A percentile compares a stretch with the other conserved stretches of the same genome.
phyloP scores from a whole-genome alignment of 2,888 invertebrate genomes.

The Caenorhabditis becei region DNA sequence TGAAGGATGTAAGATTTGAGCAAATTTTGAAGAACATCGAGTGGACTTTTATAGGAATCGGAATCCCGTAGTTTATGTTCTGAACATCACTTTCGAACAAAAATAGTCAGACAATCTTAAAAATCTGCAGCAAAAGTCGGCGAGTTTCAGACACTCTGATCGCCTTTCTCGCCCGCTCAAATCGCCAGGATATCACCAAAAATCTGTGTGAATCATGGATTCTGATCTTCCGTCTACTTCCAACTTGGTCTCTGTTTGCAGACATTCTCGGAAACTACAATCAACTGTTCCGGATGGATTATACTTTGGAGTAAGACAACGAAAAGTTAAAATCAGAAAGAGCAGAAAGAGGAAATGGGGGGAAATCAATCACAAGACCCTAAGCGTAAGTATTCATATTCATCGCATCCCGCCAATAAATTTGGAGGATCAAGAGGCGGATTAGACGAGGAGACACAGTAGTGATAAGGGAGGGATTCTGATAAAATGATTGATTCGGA shows the following conservation, averaged over 20 bases:
- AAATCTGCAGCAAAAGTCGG: neutral
- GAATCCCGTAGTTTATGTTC: too few species aligned
- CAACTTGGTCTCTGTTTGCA: neutral
- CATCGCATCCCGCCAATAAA: too few species aligned
- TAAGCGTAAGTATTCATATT: too few species aligned
- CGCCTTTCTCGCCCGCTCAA: neutral
- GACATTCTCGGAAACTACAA: neutral
- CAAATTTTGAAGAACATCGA: neutral
- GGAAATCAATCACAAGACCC: neutral
- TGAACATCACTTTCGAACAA: neutral
- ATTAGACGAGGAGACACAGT: slow-evolving; percentile 29
- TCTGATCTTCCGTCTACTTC: neutral
- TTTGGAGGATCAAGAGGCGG: neutral
- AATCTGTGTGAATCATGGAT: slow-evolving; percentile 1
- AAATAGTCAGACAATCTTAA: neutral
- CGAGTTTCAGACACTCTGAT: slow-evolving; percentile 40
- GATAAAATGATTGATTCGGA: slow-evolving; percentile 31
- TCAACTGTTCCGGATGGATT: neutral
- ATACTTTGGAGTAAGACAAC: too few species aligned
- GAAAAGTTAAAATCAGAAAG: neutral
- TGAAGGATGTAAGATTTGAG: too few species aligned
- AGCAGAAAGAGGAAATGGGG: neutral
- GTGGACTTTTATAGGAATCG: neutral
- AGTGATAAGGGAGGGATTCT: neutral
- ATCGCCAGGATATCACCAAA: neutral